Conservation (phyloP, 2,797 vertebrate genomes). For the Ficedula albicollis region DNA sequence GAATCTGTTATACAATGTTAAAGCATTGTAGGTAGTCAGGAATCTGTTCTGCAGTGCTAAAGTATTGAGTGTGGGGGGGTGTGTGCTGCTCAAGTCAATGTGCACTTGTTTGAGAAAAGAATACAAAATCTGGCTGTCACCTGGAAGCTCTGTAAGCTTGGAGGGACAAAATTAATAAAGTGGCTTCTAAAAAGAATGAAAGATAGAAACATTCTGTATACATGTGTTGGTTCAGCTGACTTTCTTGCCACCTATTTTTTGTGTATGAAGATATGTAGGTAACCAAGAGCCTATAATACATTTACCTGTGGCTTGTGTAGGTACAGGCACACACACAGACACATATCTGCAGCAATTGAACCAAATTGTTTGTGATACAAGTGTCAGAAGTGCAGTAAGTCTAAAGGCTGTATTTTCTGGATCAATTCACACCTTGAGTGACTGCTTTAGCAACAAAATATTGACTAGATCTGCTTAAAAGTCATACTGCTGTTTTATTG, state of each 20-base stretch:
- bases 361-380: not conserved
- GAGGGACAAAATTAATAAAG: not conserved
- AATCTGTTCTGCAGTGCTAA: not conserved
- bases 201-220: not conserved
- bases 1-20: not conserved
- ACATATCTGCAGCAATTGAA: not conserved
- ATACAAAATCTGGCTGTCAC: not conserved
- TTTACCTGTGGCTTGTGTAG: not conserved
- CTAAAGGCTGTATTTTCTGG: constrained; percentile 22
- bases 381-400: not conserved
- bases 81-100: not conserved
- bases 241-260: not conserved
- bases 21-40: not conserved
- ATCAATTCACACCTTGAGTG: not conserved
- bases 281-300: not conserved
- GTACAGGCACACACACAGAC: not conserved
- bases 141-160: not conserved
- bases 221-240: not conserved
- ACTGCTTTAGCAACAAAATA: not conserved
- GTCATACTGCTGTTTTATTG: not conserved
- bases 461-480: not conserved
- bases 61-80: not conserved
- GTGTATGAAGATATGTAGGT: not conserved
- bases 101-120: not conserved
- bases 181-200: not conserved